Base-by-base conservation (phyloP, 2,888 invertebrate species). In the Ferrisia virgata region DNA sequence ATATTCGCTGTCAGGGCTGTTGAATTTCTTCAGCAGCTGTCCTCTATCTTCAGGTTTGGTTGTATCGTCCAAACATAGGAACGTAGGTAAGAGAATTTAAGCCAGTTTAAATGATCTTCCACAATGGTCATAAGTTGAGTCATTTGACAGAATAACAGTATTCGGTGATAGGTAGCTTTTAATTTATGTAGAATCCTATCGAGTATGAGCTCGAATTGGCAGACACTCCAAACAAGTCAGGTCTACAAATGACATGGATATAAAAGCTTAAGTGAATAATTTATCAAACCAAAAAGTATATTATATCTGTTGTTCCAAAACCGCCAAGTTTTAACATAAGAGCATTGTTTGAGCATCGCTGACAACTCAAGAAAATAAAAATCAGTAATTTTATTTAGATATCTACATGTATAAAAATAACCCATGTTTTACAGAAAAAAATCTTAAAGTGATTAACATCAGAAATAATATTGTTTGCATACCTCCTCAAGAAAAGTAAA, bases 71-170 rank as follows among this genome's bases (percentile, higher is more conserved):
- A 99, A 90, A 88, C n/a, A n/a, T n/a, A n/a, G n/a, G n/a, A n/a
- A n/a, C 99, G 93, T 84, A 99, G 91, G 89, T 99, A 99, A 86
- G 92, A 93, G 89, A 96, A 97, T 81, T 92, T 93, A 86, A 96
- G 92, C 93, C 95, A 98, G 84, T 94, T 93, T 78, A 99, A 92
- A 89, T 98, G 99, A 90, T 99, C 99, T 89, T 99, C 99, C 91
- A 98, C 95, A 87, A 98, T 98, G 85, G 96, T 98, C 98, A 99
- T 99, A 86, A 98, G 93, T 87, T 97, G 95, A 0, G 99, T 99
- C 99, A 99, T 99, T 91, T 99, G 99, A 93, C 98, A 99, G 91
- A 99, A 99, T 86, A 99, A 93, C 86, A 99, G 90, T n/a, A 99
- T 97, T 86, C 98, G 92, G 90, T 99, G 99, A 85, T 94, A 94